Evolutionary conservation across 2,888 invertebrate species (phyloP).

Genomic region (Geotrupes spiniger): DNA sequence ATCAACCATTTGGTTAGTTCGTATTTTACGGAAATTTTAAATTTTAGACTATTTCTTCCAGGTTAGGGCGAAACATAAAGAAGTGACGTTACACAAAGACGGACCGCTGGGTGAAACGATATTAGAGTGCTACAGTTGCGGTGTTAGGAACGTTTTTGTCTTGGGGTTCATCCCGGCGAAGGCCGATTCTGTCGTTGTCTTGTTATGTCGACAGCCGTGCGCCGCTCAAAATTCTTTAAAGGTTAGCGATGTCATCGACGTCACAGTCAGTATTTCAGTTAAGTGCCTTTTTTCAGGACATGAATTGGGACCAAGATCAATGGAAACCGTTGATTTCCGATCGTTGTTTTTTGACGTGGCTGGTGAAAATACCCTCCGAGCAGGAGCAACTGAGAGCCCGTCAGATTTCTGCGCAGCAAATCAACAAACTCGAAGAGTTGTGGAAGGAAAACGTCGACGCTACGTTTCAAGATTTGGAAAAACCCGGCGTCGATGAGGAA

Average conservation of each 20-base stretch:
- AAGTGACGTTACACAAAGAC: slow-evolving; percentile 95
- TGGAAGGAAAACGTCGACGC: slow-evolving; percentile 99
- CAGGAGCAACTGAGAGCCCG: slow-evolving; percentile 94
- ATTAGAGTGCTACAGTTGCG: slow-evolving; percentile 98
- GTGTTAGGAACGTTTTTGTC: slow-evolving; percentile 96
- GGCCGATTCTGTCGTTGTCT: slow-evolving; percentile 95
- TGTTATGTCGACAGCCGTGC: slow-evolving; percentile 97
- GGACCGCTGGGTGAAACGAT: slow-evolving; percentile 97
- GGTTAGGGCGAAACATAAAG: slow-evolving; percentile 94
- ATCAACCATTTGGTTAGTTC: slow-evolving; percentile 91
- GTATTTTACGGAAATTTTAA: neutral
- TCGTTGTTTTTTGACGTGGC: slow-evolving; percentile 93
- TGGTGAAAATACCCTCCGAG: slow-evolving; percentile 96
- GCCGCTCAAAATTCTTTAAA: slow-evolving; percentile 95
- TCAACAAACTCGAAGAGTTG: slow-evolving; percentile 95
- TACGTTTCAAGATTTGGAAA: slow-evolving; percentile 95
- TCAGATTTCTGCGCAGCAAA: slow-evolving; percentile 96
- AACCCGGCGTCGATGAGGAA: slow-evolving; percentile 97
- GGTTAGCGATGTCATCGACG: slow-evolving; percentile 27
- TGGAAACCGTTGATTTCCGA: slow-evolving; percentile 98
- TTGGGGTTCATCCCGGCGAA: slow-evolving; percentile 99
- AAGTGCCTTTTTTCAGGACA: slow-evolving; percentile 58
- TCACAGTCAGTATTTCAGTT: neutral
- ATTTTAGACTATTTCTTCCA: slow-evolving; percentile 21
- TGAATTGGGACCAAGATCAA: slow-evolving; percentile 99